These are phyloP conservation scores for Bombus superbus DNA, from an alignment of 1,140 invertebrate species.

Conservation along the genomic window DNA sequence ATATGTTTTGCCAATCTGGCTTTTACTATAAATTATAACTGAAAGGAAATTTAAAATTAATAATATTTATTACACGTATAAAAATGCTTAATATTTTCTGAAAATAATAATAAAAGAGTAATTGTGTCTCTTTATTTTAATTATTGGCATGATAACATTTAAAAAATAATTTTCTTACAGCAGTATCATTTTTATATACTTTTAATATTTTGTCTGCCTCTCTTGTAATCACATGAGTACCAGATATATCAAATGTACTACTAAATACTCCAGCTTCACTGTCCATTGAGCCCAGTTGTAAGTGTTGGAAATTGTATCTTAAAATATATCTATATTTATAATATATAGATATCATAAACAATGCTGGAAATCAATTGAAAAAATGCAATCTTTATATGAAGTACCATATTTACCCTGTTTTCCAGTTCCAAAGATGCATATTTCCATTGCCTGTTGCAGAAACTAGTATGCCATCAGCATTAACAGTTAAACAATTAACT, in stretches of 20 bases:
- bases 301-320: constrained; percentile 96
- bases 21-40: neutral
- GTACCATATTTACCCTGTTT: constrained; percentile 88
- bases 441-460: constrained; percentile 99
- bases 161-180: constrained; percentile 82
- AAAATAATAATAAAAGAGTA: constrained; percentile 74
- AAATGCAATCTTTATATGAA: neutral
- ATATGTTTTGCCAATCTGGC: neutral
- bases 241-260: constrained; percentile 96
- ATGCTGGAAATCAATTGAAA: constrained; percentile 6
- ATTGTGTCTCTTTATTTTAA: neutral
- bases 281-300: constrained; percentile 99
- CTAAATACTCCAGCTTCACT: constrained; percentile 99
- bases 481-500: constrained; percentile 97
- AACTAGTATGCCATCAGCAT: constrained; percentile 96
- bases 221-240: constrained; percentile 95
- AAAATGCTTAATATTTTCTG: constrained; percentile 68
- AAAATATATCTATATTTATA: constrained; percentile 32
- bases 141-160: neutral
- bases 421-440: constrained; percentile 99
- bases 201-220: constrained; percentile 99
- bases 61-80: neutral
- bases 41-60: neutral
- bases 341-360: constrained; percentile 1
- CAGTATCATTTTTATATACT: constrained; percentile 98